Base-by-base conservation (phyloP, 1,140 invertebrate species). In the Macrobrachium nipponense region DNA sequence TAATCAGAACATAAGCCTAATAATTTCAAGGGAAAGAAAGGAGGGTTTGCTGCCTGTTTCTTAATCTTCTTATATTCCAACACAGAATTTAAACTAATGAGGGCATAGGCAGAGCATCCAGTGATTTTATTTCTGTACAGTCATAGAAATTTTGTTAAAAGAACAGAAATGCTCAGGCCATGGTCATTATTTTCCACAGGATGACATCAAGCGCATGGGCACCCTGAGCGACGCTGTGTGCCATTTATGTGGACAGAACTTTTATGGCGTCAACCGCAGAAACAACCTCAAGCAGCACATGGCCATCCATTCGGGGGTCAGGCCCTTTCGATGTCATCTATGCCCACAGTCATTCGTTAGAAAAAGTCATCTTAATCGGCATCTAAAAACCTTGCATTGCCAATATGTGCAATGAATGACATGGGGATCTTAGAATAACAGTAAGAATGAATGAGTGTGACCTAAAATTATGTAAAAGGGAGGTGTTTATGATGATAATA, bases 241-340 rank as follows among this genome's bases (percentile, higher is more conserved):
- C 64, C 76, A 68, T 15, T 66, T 89, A 70, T 89, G 88, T 59
- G 88, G 88, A n/a, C 86, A 87, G 76, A 82, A 85, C 80, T 89
- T 89, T 83, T 66, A 73, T 60, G 88, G 88, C 51, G 64, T 75
- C 76, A 87, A 87, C 84, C 85, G 80, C 80, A 89, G 87, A 82
- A 91, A 92, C 82, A 90, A 92, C 78, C 89, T 93, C 78, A 91
- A 91, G 64, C 88, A 92, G 11, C 92, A 93, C 86, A 91, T 93
- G 90, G 91, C 89, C 70, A 89, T 89, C 62, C 91, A 91, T 79
- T 90, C 90, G 2, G 91, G 93, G 8, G 92, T 93, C 89, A 89
- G 92, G 80, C 93, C 93, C 10, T 89, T 89, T 83, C 80, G 82
- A 12, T 90, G 90, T 78, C 68, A 83, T 60, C 44, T 88, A 51